Evolutionary conservation across 2,888 invertebrate species (phyloP), one percentile per base, ranked within the genome.

Genomic region (Priapulus caudatus): DNA sequence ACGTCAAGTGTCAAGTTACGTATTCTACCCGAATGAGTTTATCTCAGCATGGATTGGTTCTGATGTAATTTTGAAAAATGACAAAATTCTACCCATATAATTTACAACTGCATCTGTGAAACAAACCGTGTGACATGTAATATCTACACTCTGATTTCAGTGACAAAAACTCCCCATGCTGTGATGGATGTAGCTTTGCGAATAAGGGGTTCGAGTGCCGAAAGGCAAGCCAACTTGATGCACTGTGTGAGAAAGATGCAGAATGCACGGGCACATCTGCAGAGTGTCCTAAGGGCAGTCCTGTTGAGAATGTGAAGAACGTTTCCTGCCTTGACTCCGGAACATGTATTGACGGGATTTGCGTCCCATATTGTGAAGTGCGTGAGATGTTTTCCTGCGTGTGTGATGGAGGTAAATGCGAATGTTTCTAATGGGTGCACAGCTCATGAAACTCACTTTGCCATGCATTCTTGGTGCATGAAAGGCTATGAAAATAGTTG

Each of bases 121-220:
- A n/a, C n/a, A n/a, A n/a, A n/a, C n/a, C n/a, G n/a, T n/a, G n/a
- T n/a, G n/a, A n/a, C n/a, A n/a, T n/a, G n/a, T n/a, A n/a, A n/a
- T n/a, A n/a, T n/a, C n/a, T n/a, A n/a, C n/a, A n/a, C n/a, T n/a
- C n/a, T n/a, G n/a, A n/a, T 62, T 72, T 54, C 67, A 92, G 93
- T 69, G 93, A 93, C 69, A 88, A 90, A 72, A 95, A 97, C 73
- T 90, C 90, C 0, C 90, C 91, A 2, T 95, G 95, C 67, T 95
- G 95, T 67, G 83, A 86, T 70, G 83, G 84, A 62, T 95, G 95
- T 67, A 83, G 85, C 65, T 88, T 82, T 68, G 88, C 91, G 77
- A 79, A 82, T 48, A 76, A 79, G 2, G 70, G 68, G 3, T 65
- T 64, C 24, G 66, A 70, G 47, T 93, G 93, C 65, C 80, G 90